Base-by-base conservation (phyloP, 1,140 invertebrate species). In the Pomacea maculata region DNA sequence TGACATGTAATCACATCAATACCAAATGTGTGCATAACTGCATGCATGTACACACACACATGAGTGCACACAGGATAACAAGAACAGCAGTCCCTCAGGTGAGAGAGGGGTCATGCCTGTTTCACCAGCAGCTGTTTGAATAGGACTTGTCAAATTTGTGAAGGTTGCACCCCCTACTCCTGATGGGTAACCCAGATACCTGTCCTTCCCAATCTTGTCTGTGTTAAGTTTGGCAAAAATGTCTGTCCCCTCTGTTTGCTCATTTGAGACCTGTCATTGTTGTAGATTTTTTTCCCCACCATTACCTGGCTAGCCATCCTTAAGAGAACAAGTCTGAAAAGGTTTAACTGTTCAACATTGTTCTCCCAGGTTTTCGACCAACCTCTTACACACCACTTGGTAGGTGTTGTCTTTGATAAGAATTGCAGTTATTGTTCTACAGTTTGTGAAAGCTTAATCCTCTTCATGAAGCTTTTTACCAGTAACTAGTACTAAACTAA, bases 121-220 rank as follows among this genome's bases (percentile, higher is more conserved):
- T n/a, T 12, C 29, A 70, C 12, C 67, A 34, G 67, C 67, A 70
- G 21, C 21, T 70, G 67, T 70, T 70, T 70, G 67, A 70, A 70
- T 11, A 70, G 21, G 67, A 34, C 21, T 70, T 70, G 67, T 25
- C 67, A 70, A 70, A 70, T 70, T 70, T 70, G 67, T 70, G 67
- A 34, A 70, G 67, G 67, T 70, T 11, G 67, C 67, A 70, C 67
- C 67, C 12, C 67, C 21, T 21, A 70, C 12, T n/a, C 17, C 29
- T 34, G 21, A 1, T 70, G 67, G 21, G 21, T 11, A 25, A 21
- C 10, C 21, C 12, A 70, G 21, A n/a, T 6, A 1, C n/a, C 67
- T 12, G 21, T n/a, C 67, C 29, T 70, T 14, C 11, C 29, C n/a
- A 70, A 70, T 70, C 67, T 25, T 70, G 64, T 70, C 11, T 70